Percentiles rank a stretch among this genome's conserved stretches.
These are phyloP conservation scores for Budorcas taxicolor DNA, from an alignment of 2,113 vertebrate genomes.

Conservation along the genomic window DNA sequence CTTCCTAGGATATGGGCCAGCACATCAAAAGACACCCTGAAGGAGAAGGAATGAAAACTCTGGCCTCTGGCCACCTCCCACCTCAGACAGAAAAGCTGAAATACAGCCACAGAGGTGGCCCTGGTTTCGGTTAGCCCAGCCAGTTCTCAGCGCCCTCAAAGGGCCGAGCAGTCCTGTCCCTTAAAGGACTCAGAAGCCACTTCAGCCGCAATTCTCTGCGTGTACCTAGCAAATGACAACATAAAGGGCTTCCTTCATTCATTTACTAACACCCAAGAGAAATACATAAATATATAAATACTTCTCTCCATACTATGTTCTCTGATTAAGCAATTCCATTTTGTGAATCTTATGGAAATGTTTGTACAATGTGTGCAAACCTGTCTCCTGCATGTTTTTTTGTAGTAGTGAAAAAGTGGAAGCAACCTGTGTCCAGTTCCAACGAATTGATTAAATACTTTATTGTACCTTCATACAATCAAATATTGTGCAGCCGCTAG, in stretches of 20 bases:
- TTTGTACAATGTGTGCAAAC: not conserved
- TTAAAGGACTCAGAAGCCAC: not conserved
- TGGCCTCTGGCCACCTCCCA: not conserved
- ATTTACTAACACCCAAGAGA: not conserved
- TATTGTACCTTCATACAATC: not conserved
- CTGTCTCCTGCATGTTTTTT: not conserved
- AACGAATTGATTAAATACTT: not conserved
- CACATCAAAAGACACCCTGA: conserved; percentile 14
- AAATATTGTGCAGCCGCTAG: not conserved
- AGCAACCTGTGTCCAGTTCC: not conserved
- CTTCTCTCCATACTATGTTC: not conserved
- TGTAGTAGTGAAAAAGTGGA: not conserved
- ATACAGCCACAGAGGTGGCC: not conserved
- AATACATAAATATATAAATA: not conserved
- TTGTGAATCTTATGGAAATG: not conserved
- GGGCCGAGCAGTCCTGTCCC: too few species aligned
- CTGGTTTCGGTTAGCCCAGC: not conserved
- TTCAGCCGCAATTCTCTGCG: not conserved
- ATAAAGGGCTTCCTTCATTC: not conserved
- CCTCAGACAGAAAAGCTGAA: not conserved
- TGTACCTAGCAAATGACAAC: not conserved
- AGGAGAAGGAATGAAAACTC: not conserved
- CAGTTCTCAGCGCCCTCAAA: not conserved
- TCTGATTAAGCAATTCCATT: not conserved
- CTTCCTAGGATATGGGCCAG: not conserved